These are phyloP conservation scores for Ariopsis seemanni DNA, from an alignment of 2,113 vertebrate species.

Conservation along the genomic window DNA sequence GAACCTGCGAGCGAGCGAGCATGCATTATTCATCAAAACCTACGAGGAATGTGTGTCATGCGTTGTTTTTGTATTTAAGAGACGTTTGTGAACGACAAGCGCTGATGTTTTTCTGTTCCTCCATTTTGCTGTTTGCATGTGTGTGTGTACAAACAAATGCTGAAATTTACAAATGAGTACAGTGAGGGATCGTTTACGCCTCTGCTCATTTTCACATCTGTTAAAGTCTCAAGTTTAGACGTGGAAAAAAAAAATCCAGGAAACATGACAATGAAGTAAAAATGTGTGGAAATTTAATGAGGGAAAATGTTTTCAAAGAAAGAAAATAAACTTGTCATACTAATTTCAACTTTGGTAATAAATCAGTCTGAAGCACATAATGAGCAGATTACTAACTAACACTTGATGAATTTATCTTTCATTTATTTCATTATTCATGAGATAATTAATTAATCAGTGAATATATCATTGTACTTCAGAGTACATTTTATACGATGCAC, in stretches of 20 bases:
- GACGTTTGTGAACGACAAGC: neutral
- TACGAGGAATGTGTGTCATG: neutral
- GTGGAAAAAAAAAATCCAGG: neutral
- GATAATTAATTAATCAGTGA: neutral
- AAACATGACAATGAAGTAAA: neutral
- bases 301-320: neutral
- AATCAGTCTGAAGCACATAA: neutral
- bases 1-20: neutral
- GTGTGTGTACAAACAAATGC: constrained; percentile 6
- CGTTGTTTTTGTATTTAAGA: neutral
- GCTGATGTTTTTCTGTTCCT: neutral
- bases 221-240: neutral
- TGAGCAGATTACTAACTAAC: neutral
- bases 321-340: too few relatives aligned
- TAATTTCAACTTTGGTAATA: neutral
- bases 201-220: neutral
- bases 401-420: neutral
- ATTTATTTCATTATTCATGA: neutral
- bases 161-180: neutral
- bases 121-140: neutral
- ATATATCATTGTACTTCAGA: neutral
- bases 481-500: neutral
- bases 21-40: neutral
- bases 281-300: neutral
- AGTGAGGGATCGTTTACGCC: neutral